Conservation (phyloP, 1,140 invertebrate genomes). For the Aphaenogaster ashmeadi region DNA sequence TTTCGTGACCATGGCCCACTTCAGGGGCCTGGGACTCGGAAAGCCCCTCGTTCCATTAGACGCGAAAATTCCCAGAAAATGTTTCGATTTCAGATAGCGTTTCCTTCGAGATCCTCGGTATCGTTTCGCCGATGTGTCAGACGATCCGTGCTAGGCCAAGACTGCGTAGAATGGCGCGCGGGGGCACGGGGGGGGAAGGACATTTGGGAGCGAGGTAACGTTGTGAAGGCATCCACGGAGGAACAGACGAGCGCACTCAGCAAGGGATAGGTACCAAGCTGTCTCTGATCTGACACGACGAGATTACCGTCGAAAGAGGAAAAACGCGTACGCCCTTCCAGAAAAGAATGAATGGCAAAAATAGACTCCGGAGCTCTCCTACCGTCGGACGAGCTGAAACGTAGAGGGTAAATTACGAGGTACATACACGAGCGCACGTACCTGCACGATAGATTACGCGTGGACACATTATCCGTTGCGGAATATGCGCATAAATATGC, state of each 20-base stretch:
- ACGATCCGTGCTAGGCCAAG: conserved; percentile 46
- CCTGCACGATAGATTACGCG: conserved; percentile 63
- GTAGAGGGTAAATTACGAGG: conserved; percentile 36
- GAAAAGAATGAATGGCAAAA: conserved; percentile 74
- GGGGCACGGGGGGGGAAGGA: conserved; percentile 22
- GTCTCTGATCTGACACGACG: conserved; percentile 79
- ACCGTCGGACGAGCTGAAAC: conserved; percentile 21
- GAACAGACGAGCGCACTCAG: conserved; percentile 79
- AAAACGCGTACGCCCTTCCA: conserved; percentile 74
- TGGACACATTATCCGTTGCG: conserved; percentile 57
- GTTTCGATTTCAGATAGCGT: conserved; percentile 72
- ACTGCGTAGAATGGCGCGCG: conserved; percentile 24
- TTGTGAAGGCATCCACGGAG: conserved; percentile 52
- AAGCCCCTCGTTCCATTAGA: conserved; percentile 70
- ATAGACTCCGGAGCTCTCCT: conserved; percentile 61
- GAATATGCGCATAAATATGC: conserved; percentile 63
- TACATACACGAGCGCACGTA: conserved; percentile 48
- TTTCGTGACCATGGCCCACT: conserved; percentile 59
- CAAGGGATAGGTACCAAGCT: conserved; percentile 71
- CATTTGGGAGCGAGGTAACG: conserved; percentile 59
- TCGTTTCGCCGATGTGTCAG: conserved; percentile 52
- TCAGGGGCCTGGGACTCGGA: neutral
- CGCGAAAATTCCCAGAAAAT: conserved; percentile 68
- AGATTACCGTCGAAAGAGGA: conserved; percentile 79
- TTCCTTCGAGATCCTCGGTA: conserved; percentile 50